phyloP scores from a whole-genome alignment of 2,113 vertebrate genomes.

The Saccopteryx bilineata region DNA sequence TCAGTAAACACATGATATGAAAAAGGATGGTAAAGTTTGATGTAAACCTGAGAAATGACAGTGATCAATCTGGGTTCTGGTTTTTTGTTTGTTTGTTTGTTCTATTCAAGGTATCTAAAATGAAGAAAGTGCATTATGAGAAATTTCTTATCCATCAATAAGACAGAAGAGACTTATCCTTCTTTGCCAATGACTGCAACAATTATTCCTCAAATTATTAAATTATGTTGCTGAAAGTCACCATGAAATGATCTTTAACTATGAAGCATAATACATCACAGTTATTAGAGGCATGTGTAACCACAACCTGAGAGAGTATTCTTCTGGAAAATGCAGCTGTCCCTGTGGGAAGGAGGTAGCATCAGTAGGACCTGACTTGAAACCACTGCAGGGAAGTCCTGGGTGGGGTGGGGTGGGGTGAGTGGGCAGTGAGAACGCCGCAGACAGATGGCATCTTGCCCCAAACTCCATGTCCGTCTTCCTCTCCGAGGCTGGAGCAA shows the following conservation, averaged over 20 bases:
- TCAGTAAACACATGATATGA: not conserved
- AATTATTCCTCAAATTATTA: not conserved
- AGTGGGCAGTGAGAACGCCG: not conserved
- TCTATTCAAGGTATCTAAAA: not conserved
- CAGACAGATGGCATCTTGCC: not conserved
- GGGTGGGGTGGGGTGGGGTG: no score
- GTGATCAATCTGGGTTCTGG: not conserved
- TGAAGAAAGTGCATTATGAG: not conserved
- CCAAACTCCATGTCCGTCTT: not conserved
- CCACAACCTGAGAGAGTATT: not conserved
- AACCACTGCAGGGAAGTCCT: not conserved
- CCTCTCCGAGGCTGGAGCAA: not conserved
- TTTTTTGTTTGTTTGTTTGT: not conserved
- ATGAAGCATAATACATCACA: not conserved
- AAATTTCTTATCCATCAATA: not conserved
- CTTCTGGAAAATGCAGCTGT: not conserved
- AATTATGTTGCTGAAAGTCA: constrained; percentile 29
- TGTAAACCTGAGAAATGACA: not conserved
- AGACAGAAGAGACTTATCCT: not conserved
- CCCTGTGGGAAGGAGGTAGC: not conserved
- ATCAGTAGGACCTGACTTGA: not conserved
- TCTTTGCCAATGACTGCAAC: not conserved
- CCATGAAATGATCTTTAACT: not conserved
- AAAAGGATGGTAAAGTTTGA: not conserved
- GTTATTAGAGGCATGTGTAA: not conserved